A percentile compares a stretch with the other conserved stretches of the same genome.
These are phyloP conservation scores for Crotalus horridus DNA, from an alignment of 2,113 vertebrate species.

Conservation along the genomic window DNA sequence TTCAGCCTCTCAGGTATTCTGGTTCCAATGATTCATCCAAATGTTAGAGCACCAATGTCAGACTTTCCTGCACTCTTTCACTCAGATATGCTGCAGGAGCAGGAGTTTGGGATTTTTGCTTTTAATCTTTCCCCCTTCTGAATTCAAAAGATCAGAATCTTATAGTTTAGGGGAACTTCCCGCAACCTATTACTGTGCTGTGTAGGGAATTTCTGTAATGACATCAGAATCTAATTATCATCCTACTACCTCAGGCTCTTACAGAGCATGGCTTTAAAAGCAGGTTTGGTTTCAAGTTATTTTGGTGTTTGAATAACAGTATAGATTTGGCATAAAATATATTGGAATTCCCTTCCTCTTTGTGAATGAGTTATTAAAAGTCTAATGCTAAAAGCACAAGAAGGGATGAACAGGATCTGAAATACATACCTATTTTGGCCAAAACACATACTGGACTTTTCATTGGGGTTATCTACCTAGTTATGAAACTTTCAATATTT, in stretches of 20 bases:
- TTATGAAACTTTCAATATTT: accelerated
- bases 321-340: conserved; percentile 58
- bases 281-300: conserved; percentile 22
- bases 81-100: conserved; percentile 39
- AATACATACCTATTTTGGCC: conserved; percentile 52
- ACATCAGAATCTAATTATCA: background rate
- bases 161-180: background rate
- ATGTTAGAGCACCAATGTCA: conserved; percentile 13
- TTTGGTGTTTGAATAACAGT: conserved; percentile 21
- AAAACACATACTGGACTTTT: background rate
- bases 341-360: conserved; percentile 37
- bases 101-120: background rate
- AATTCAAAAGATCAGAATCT: accelerated
- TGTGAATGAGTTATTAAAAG: background rate
- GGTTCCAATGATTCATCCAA: conserved; percentile 20
- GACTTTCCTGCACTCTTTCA: background rate
- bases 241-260: background rate
- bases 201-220: background rate
- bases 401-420: conserved; percentile 62
- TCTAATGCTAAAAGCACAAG: background rate
- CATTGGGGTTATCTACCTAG: background rate
- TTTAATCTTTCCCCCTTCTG: background rate
- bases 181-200: background rate
- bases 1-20: background rate
- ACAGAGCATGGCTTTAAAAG: background rate